phyloP scores from a whole-genome alignment of 2,797 vertebrate species.

The Myotis planiceps region DNA sequence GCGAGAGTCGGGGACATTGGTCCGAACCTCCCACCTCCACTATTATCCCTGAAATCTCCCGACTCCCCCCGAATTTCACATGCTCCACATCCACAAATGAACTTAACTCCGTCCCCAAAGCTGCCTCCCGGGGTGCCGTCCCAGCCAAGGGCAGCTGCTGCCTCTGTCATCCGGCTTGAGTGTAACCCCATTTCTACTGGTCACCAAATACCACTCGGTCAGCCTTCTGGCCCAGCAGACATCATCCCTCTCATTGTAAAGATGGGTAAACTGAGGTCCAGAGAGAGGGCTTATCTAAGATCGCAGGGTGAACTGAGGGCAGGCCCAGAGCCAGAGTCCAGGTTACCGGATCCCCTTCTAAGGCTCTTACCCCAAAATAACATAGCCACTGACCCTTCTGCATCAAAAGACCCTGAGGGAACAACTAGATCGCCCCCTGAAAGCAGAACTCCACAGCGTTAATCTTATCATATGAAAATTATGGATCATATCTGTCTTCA shows the following conservation, averaged over 20 bases:
- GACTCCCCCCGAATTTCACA: not conserved
- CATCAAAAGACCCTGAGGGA: not conserved
- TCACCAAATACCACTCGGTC: not conserved
- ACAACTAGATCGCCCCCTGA: not conserved
- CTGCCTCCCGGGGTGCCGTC: not conserved
- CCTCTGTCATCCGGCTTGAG: not conserved
- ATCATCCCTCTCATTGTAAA: not conserved
- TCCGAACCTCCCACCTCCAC: not conserved
- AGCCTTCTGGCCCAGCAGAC: not conserved
- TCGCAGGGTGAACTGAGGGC: not conserved
- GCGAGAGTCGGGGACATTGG: not conserved
- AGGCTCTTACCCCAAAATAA: not conserved
- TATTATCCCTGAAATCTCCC: not conserved
- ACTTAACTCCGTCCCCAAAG: not conserved
- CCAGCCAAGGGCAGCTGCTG: not conserved
- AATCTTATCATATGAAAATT: slow-evolving; percentile 18
- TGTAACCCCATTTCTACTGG: not conserved
- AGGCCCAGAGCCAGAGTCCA: not conserved
- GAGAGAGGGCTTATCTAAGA: not conserved
- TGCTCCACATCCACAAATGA: not conserved
- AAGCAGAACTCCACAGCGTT: not conserved
- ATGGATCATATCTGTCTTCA: not conserved
- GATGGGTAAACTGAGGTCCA: not conserved
- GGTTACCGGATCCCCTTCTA: not conserved
- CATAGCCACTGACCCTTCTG: not conserved